phyloP scores from a whole-genome alignment of 2,113 vertebrate species.

The Neomonachus schauinslandi region DNA sequence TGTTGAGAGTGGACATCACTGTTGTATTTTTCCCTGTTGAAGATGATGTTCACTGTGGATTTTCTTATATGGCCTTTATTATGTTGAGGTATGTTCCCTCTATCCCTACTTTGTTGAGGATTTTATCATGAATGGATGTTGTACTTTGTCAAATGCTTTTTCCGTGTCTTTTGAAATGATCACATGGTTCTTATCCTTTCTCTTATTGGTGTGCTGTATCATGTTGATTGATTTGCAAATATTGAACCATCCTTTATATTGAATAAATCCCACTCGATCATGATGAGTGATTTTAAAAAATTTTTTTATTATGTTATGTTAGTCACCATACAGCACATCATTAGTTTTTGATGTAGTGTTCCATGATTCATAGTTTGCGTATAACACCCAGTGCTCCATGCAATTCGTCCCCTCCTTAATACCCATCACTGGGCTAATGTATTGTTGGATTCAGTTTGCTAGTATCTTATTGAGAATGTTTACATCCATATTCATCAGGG shows the following conservation, averaged over 20 bases:
- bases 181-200: background rate
- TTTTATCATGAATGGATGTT: background rate
- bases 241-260: background rate
- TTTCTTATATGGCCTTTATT: background rate
- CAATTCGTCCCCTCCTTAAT: no score
- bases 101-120: background rate
- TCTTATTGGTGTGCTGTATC: background rate
- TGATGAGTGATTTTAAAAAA: background rate
- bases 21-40: no score
- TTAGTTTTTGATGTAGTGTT: no score
- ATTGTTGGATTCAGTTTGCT: background rate
- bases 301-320: no score
- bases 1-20: background rate
- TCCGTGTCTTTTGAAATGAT: background rate
- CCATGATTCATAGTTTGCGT: no score
- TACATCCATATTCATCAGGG: background rate
- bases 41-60: background rate
- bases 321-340: no score
- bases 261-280: background rate
- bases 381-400: no score
- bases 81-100: background rate
- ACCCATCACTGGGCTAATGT: no score
- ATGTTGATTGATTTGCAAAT: background rate
- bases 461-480: background rate
- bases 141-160: background rate